Percentiles rank a stretch among this genome's conserved stretches.
Conservation (phyloP, 2,797 vertebrate genomes). For the Xiphorhynchus erythropygius region DNA sequence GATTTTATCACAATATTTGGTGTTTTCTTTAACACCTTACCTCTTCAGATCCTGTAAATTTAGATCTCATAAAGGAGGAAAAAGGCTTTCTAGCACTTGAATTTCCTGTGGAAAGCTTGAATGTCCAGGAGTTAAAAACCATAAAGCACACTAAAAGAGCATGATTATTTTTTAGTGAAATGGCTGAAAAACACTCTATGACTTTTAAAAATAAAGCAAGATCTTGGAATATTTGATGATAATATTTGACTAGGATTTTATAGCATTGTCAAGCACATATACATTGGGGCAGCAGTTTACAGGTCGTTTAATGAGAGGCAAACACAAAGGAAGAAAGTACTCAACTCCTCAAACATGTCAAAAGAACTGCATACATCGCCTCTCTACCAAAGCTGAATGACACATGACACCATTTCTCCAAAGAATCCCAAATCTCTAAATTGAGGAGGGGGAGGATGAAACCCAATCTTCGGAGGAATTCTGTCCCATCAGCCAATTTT, state of each 20-base stretch:
- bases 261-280: not conserved
- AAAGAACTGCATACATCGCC: not conserved
- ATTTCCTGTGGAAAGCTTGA: not conserved
- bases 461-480: constrained; percentile 39
- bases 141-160: not conserved
- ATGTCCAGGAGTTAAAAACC: not conserved
- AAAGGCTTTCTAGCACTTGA: not conserved
- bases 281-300: not conserved
- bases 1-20: not conserved
- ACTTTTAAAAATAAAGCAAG: not conserved
- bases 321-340: not conserved
- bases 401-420: not conserved
- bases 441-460: constrained; percentile 38
- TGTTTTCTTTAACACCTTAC: not conserved
- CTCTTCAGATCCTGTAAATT: not conserved
- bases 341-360: not conserved
- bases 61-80: not conserved
- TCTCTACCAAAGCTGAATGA: not conserved
- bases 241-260: not conserved
- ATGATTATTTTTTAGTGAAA: not conserved
- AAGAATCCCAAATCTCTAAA: not conserved
- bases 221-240: not conserved
- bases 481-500: not conserved
- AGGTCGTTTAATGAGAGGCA: not conserved
- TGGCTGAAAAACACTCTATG: not conserved